Evolutionary conservation across 2,797 vertebrate genomes (phyloP).

Genomic region (Sardinella longiceps): DNA sequence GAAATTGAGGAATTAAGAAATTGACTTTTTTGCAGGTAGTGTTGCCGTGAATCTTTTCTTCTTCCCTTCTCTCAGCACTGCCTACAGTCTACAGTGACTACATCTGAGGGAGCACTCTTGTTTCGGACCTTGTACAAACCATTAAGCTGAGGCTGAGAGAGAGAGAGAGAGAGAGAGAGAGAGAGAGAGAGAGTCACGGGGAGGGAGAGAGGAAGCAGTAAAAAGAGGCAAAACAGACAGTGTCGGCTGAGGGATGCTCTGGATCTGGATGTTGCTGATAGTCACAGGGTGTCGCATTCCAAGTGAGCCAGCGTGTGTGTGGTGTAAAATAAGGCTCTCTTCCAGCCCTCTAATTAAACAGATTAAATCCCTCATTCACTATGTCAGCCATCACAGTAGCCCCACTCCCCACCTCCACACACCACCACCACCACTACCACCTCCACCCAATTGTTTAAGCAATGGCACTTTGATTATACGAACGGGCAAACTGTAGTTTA

Average conservation of each 20-base stretch:
- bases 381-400: neutral
- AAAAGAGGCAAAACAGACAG: neutral
- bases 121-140: neutral
- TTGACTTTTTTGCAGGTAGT: neutral
- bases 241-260: neutral
- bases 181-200: neutral
- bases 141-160: neutral
- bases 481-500: neutral
- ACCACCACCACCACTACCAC: no score
- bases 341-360: conserved; percentile 12
- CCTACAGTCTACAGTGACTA: neutral
- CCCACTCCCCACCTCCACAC: neutral
- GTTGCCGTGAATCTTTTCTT: neutral
- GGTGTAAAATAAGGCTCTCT: conserved; percentile 17
- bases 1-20: neutral
- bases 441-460: neutral
- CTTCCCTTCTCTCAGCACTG: neutral
- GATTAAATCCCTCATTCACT: conserved; percentile 21
- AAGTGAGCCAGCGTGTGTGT: neutral
- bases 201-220: neutral
- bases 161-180: neutral
- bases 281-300: conserved; percentile 22
- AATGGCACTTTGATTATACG: neutral
- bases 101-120: neutral
- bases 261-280: conserved; percentile 20